These are phyloP conservation scores for Trigoniulus corallinus DNA, from an alignment of 1,140 invertebrate genomes.

Conservation along the genomic window DNA sequence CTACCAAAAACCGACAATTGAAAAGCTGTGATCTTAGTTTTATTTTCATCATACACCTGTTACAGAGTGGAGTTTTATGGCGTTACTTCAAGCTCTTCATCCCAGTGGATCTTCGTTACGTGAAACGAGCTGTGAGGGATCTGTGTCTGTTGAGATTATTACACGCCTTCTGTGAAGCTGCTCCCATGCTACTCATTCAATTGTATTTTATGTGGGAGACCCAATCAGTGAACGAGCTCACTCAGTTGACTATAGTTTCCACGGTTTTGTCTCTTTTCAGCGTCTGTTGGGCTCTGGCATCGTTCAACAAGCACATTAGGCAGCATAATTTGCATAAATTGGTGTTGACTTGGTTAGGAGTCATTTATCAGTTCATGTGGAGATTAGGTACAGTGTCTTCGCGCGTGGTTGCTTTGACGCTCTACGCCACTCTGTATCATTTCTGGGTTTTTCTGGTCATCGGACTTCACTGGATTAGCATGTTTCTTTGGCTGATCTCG, in stretches of 20 bases:
- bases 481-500: constrained; percentile 71
- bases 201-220: constrained; percentile 44
- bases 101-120: constrained; percentile 61
- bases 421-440: constrained; percentile 69
- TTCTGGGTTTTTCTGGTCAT: constrained; percentile 67
- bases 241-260: constrained; percentile 63
- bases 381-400: constrained; percentile 69
- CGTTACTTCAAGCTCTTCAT: constrained; percentile 72
- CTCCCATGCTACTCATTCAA: constrained; percentile 69
- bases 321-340: constrained; percentile 60
- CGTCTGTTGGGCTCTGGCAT: constrained; percentile 76
- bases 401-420: constrained; percentile 56
- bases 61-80: constrained; percentile 72
- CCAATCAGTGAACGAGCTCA: constrained; percentile 34
- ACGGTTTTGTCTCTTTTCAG: constrained; percentile 62
- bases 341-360: constrained; percentile 72
- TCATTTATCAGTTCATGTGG: constrained; percentile 69
- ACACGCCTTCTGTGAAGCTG: constrained; percentile 71
- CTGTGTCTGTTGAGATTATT: constrained; percentile 61
- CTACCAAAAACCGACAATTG: neutral
- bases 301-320: constrained; percentile 73
- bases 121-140: constrained; percentile 65
- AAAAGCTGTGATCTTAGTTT: neutral
- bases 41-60: constrained; percentile 44
- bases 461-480: constrained; percentile 60